phyloP scores from a whole-genome alignment of 2,888 invertebrate species.

The Capitulum mitella region DNA sequence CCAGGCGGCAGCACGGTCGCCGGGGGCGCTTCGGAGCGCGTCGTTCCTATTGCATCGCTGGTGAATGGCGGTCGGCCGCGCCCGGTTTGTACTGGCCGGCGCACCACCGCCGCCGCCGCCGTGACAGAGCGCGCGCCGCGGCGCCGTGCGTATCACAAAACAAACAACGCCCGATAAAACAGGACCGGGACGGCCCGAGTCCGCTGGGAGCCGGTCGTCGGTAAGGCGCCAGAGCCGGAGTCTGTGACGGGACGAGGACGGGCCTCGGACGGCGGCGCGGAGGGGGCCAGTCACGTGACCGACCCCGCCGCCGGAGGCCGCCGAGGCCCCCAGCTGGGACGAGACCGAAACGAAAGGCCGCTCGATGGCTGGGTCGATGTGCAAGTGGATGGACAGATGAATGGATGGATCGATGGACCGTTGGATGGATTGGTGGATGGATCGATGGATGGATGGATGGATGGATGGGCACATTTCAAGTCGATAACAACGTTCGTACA shows the following conservation, averaged over 20 bases:
- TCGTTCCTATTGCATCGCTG: background rate
- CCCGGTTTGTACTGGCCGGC: background rate
- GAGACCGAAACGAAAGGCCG: too few species aligned
- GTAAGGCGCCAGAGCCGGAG: background rate
- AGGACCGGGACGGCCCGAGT: background rate
- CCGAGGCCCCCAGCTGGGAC: background rate
- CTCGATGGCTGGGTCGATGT: too few species aligned
- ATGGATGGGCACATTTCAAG: background rate
- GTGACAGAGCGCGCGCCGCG: background rate
- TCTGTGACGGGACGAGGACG: too few species aligned
- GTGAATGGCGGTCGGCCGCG: background rate
- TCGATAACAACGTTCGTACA: background rate
- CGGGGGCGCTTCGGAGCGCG: too few species aligned
- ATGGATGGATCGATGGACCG: too few species aligned
- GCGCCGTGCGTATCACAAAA: background rate
- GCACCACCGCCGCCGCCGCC: background rate
- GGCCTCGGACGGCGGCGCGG: too few species aligned
- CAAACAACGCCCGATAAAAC: constrained; percentile 14
- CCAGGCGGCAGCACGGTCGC: too few species aligned
- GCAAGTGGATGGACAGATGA: background rate
- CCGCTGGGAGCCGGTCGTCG: background rate
- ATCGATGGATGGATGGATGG: background rate
- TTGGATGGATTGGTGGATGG: too few species aligned
- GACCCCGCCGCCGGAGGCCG: background rate
- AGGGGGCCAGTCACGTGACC: background rate